phyloP scores from a whole-genome alignment of 2,888 invertebrate species.

The Apotomis capreana region DNA sequence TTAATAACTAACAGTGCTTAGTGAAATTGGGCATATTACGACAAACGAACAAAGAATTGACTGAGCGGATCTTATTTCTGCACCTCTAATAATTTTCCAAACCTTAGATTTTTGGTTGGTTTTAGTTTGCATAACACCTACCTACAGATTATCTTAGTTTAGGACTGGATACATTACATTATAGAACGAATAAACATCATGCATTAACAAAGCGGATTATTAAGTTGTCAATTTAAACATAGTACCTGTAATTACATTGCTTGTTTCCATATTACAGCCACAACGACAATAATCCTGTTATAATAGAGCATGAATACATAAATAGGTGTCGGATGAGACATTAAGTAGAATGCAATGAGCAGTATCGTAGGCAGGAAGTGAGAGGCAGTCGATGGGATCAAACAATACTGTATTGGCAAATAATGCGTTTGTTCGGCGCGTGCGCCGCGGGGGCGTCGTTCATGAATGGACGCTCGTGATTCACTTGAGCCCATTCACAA shows the following conservation, averaged over 20 bases:
- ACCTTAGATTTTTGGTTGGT: too few species aligned
- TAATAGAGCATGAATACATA: conserved; percentile 13
- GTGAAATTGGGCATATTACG: too few species aligned
- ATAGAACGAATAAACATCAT: too few species aligned
- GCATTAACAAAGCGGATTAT: too few species aligned
- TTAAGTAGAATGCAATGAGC: conserved; percentile 48
- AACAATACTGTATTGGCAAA: conserved; percentile 69
- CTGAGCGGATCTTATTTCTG: too few species aligned
- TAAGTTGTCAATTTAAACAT: background rate
- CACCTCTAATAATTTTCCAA: too few species aligned
- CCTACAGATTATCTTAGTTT: too few species aligned
- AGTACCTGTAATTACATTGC: conserved; percentile 7
- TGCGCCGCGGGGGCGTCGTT: conserved; percentile 70
- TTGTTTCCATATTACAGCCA: conserved; percentile 6
- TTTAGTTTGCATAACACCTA: too few species aligned
- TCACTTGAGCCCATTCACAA: conserved; percentile 77
- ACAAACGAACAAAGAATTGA: too few species aligned
- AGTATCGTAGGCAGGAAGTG: conserved; percentile 70
- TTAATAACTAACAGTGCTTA: too few species aligned
- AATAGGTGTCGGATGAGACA: conserved; percentile 34
- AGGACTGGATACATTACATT: too few species aligned
- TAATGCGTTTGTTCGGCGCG: conserved; percentile 69
- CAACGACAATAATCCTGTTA: conserved; percentile 10
- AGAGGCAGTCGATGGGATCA: conserved; percentile 69
- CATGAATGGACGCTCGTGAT: conserved; percentile 77